These are phyloP conservation scores for Leptinotarsa peninsularis DNA, from an alignment of 2,888 invertebrate species.

Conservation along the genomic window DNA sequence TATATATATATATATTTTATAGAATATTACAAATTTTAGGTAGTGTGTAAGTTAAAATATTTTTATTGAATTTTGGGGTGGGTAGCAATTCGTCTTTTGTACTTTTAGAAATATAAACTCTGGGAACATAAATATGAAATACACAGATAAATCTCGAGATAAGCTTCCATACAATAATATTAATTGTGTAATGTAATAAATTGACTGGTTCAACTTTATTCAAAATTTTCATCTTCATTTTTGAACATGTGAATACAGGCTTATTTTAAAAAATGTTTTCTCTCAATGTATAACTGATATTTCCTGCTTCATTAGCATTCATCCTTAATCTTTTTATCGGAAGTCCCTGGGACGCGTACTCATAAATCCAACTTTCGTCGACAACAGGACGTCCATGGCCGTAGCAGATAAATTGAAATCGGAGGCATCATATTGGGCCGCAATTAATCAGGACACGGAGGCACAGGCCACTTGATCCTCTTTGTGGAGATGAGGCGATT, in stretches of 20 bases:
- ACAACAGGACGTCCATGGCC: constrained; percentile 38
- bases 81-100: too few species aligned
- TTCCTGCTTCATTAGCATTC: constrained; percentile 7
- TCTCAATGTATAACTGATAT: neutral
- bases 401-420: constrained; percentile 56
- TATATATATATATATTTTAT: too few species aligned
- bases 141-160: too few species aligned
- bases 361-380: constrained; percentile 43
- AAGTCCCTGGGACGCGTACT: neutral
- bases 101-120: too few species aligned
- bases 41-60: too few species aligned
- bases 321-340: constrained; percentile 26
- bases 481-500: constrained; percentile 57
- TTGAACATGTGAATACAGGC: too few species aligned
- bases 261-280: neutral
- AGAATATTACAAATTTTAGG: too few species aligned
- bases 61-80: too few species aligned
- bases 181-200: too few species aligned
- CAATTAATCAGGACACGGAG: constrained; percentile 57
- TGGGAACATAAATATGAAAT: too few species aligned
- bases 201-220: too few species aligned
- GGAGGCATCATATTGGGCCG: constrained; percentile 60
- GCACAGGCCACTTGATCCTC: constrained; percentile 55
- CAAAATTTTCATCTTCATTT: neutral
- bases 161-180: too few species aligned